Percentiles rank a stretch among this genome's conserved stretches.
Conservation (phyloP, 2,113 vertebrate species). For the Ia io region DNA sequence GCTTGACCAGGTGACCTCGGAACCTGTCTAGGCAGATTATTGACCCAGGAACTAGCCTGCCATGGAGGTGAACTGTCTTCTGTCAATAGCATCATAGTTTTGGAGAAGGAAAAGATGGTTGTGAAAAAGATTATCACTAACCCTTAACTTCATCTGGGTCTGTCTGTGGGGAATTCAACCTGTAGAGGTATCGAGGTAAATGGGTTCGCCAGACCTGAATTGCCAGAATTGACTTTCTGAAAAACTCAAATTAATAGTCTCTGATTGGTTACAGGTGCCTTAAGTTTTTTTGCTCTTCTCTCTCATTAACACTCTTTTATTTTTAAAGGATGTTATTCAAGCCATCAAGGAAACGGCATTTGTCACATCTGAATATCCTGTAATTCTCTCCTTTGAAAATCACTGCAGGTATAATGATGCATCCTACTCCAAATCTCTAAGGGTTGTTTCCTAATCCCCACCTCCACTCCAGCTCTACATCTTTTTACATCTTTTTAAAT, state of each 20-base stretch:
- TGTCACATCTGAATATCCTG: conserved; percentile 95
- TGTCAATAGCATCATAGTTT: neutral
- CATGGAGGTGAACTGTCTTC: neutral
- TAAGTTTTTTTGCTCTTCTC: conserved; percentile 9
- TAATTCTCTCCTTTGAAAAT: conserved; percentile 99
- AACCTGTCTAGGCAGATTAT: neutral
- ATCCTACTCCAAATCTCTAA: neutral
- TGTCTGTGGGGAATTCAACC: neutral
- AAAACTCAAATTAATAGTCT: neutral
- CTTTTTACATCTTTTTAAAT: neutral
- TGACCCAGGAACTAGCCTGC: neutral
- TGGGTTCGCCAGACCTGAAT: neutral
- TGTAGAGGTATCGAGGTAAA: neutral
- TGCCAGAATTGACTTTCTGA: neutral
- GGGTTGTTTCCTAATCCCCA: neutral
- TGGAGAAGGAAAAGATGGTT: neutral
- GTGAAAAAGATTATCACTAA: neutral
- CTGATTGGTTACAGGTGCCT: neutral
- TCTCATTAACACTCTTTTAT: conserved; percentile 56
- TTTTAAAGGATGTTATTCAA: conserved; percentile 95
- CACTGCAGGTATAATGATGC: conserved; percentile 92
- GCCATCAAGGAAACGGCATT: conserved; percentile 98
- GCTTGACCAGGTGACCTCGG: neutral
- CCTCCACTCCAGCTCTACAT: neutral
- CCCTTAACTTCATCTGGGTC: neutral